Evolutionary conservation across 2,888 invertebrate species (phyloP), one percentile per base, ranked within the genome.

Genomic region (Pristionchus mayeri): DNA sequence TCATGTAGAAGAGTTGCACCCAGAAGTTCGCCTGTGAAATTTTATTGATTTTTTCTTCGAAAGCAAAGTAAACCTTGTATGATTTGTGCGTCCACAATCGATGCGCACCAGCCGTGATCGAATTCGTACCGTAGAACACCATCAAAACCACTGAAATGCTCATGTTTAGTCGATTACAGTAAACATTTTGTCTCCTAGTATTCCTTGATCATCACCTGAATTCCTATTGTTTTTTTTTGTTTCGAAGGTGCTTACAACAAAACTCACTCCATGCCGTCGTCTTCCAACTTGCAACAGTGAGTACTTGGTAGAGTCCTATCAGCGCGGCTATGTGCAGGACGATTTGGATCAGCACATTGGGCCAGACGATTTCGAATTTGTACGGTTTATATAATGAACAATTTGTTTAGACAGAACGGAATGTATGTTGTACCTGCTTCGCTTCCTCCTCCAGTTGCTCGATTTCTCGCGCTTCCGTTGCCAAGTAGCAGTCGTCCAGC

Each of bases 1-100:
- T 60, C 81, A 81, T 81, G 27, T 40, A 60, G 24, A 57, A 60
- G 2, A 81, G 44, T 2, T 44, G 81, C 6, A 81, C 81, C 81
- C 81, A 81, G 81, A 81, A 81, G 24, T 80, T 80, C 0, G 80
- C 80, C 80, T 80, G 40, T n/a, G n/a, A n/a, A n/a, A n/a, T n/a
- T n/a, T n/a, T n/a, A n/a, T n/a, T n/a, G n/a, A n/a, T n/a, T n/a
- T n/a, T n/a, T n/a, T n/a, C n/a, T n/a, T n/a, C n/a, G n/a, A n/a
- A 3, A 7, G 27, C 4, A 71, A 37, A 21, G n/a, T 30, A 3
- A 24, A n/a, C 24, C n/a, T 37, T 75, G 54, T 54, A 54, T 24
- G 54, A 21, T 54, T 54, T 54, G 54, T 54, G 54, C n/a, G 54
- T 54, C 54, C 54, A 54, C 54, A 54, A 54, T 24, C 54, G 54